These are phyloP conservation scores for Odontothrips loti DNA, from an alignment of 2,888 invertebrate genomes.

Conservation along the genomic window DNA sequence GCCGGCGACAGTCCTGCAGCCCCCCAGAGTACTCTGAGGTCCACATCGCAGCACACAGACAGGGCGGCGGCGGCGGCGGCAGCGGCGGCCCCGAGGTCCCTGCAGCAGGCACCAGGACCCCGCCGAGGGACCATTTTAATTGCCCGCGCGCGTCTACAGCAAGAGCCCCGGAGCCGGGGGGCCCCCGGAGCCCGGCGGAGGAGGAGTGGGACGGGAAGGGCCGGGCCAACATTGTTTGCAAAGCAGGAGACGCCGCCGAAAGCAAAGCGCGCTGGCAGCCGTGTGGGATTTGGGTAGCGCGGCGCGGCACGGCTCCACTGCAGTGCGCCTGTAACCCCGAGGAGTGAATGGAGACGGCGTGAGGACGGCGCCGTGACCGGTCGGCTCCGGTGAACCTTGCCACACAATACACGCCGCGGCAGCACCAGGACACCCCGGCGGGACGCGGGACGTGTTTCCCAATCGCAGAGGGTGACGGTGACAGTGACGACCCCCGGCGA, in stretches of 20 bases:
- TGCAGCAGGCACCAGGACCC: background rate
- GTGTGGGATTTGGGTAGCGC: background rate
- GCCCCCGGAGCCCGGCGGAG: background rate
- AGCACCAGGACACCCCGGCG: background rate
- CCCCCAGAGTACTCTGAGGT: background rate
- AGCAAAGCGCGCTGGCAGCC: background rate
- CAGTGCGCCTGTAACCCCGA: background rate
- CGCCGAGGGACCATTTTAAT: slow-evolving; percentile 6
- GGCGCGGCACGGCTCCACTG: background rate
- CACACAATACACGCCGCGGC: background rate
- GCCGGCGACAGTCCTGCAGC: background rate
- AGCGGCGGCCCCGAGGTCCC: background rate
- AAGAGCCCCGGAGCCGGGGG: background rate
- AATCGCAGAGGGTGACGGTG: background rate
- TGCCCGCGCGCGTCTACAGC: background rate
- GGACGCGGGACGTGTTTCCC: background rate
- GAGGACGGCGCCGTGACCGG: no score
- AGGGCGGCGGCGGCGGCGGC: background rate
- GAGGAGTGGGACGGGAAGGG: background rate
- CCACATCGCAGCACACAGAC: background rate
- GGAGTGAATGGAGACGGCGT: no score
- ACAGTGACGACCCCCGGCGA: no score
- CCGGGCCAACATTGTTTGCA: slow-evolving; percentile 9
- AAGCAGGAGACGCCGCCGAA: background rate
- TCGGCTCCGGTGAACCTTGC: background rate